Percentiles rank a stretch among this genome's conserved stretches.
phyloP scores from a whole-genome alignment of 2,113 vertebrate genomes.

The Centrocercus urophasianus region DNA sequence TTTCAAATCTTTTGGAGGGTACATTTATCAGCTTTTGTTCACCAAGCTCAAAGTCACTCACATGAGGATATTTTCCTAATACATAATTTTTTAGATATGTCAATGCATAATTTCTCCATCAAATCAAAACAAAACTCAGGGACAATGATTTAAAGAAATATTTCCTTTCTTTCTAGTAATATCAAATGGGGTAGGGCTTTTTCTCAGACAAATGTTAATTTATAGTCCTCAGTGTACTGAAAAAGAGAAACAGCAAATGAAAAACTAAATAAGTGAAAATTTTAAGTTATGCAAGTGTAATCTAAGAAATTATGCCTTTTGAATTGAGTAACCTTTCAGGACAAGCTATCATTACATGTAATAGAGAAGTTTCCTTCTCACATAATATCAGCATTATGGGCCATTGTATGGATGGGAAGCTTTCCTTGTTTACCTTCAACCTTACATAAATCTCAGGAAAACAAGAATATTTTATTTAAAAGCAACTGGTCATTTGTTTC shows the following conservation, averaged over 20 bases:
- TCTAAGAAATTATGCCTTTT: neutral
- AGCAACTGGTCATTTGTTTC: fast-evolving
- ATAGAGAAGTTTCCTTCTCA: neutral
- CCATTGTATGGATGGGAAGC: neutral
- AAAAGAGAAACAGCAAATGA: neutral
- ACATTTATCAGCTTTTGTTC: neutral
- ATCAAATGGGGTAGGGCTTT: neutral
- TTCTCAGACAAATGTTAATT: neutral
- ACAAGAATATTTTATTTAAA: neutral
- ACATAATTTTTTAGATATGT: neutral
- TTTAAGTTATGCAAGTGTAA: neutral
- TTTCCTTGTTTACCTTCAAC: neutral
- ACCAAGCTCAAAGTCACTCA: neutral
- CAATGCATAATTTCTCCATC: neutral
- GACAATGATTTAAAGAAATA: neutral
- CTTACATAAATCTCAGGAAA: neutral
- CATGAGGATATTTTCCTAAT: neutral
- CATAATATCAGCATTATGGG: neutral
- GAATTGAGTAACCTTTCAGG: neutral
- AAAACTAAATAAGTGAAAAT: neutral
- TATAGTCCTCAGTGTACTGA: neutral
- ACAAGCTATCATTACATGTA: neutral
- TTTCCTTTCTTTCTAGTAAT: neutral
- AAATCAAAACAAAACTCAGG: neutral
- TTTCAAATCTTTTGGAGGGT: neutral